Base-by-base conservation (phyloP, 1,140 invertebrate species). In the Drosophila nigromelanica region DNA sequence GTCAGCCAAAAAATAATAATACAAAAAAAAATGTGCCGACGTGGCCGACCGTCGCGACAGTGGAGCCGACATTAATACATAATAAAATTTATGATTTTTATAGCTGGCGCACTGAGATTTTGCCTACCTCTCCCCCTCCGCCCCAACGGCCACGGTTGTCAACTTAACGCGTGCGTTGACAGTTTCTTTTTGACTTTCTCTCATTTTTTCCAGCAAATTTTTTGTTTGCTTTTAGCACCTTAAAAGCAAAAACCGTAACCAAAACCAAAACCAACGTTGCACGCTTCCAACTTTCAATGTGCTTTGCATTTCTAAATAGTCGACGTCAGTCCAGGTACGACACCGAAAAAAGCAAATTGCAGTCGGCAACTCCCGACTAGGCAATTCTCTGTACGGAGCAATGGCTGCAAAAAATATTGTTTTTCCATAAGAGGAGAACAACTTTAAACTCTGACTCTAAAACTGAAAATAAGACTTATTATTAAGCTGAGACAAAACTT, bases 221-320 rank as follows among this genome's bases (percentile, higher is more conserved):
- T 69, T 61, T 60, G 42, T 62, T 78, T 78, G 37, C 66, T 64
- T 72, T 64, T 81, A 60, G 60, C 79, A 81, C 78, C 78, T 77
- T 74, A 63, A 81, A 70, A 74, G 74, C 75, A 74, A 81, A 81
- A 81, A 76, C 69, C 70, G 70, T 77, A 76, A 64, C 78, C 68
- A 54, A 63, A 76, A 67, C 67, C 63, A 37, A 45, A 66, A 54
- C 51, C 76, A 68, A 74, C 79, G 64, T 43, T 62, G 74, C 80
- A 74, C 79, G 79, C 80, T 82, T 72, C 66, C 66, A 78, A 75
- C 74, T 81, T 80, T 82, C 80, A 82, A 82, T 82, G 80, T 82
- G 80, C 80, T 82, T 82, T 82, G 80, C 80, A 82, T 82, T 82
- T 80, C 79, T 82, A 82, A 82, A 82, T 82, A 82, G 80, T 82